Base-by-base conservation (phyloP, 2,888 invertebrate genomes). In the Sylvicola cinctus region DNA sequence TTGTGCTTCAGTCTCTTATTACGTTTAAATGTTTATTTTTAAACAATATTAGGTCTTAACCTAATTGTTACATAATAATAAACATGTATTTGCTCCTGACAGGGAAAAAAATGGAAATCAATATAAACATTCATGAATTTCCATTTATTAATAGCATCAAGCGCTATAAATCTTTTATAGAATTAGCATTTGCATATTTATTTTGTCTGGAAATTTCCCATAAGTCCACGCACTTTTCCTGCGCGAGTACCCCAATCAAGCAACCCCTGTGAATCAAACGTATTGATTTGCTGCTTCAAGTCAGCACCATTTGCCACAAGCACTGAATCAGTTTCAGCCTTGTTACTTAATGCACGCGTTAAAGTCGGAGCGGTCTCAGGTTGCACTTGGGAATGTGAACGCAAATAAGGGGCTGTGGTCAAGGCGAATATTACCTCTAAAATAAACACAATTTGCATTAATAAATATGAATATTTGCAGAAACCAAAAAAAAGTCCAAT, bases 381-480 rank as follows among this genome's bases (percentile, higher is more conserved):
- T 13, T 26, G 16, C 10, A 40, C 23, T 8, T 35, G 32, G 2
- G 35, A 29, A 17, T 35, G 13, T 13, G 31, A 33, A 29, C 38
- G 32, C 7, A 38, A 26, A 35, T 40, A 40, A 16, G 40, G 38
- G 13, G 29, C 40, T 16, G 36, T 32, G 2, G 40, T 40, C 15
- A 40, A 16, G 1, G 32, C 15, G 16, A 38, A 35, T 15, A 38
- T 36, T 10, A 40, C 14, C 33, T 40, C 40, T 32, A 29, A 23
- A 32, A 10, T 13, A 5, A 29, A 13, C 4, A 13, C 5, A 13
- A 13, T 7, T 7, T 28, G 4, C 14, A 13, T 6, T 13, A 13
- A 13, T 6, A 11, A 8, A 17, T 6, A 17, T 12, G 16, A 30
- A 16, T 14, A 4, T 30, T 30, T 30, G n/a, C 16, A 31, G 17